Evolutionary conservation across 2,113 vertebrate species (phyloP).

Genomic region (Polypterus senegalus): DNA sequence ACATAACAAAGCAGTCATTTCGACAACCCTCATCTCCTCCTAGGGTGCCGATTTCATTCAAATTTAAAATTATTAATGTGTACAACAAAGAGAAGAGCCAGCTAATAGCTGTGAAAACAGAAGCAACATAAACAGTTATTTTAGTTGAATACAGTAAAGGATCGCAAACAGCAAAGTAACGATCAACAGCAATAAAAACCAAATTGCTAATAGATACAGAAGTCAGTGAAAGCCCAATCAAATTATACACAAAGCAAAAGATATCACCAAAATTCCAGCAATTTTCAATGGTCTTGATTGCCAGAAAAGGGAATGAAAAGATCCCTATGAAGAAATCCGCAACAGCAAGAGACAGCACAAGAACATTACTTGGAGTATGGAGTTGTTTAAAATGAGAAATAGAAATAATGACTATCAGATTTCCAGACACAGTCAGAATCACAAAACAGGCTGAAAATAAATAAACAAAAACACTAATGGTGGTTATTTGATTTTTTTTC

Average conservation of each 20-base stretch:
- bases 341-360: conserved; percentile 8
- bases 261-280: conserved; percentile 8
- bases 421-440: conserved; percentile 21
- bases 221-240: conserved; percentile 5
- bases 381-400: conserved; percentile 11
- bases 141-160: conserved; percentile 4
- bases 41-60: conserved; percentile 3
- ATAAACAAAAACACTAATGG: conserved; percentile 20
- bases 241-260: conserved; percentile 7
- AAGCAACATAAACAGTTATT: background rate
- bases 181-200: conserved; percentile 9
- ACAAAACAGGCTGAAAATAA: conserved; percentile 24
- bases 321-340: conserved; percentile 6
- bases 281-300: conserved; percentile 2
- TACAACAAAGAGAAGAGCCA: conserved; percentile 5
- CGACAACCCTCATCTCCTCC: conserved; percentile 4
- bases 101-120: conserved; percentile 1
- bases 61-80: background rate
- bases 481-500: background rate
- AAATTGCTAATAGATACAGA: conserved; percentile 5
- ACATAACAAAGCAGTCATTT: background rate
- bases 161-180: conserved; percentile 7
- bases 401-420: conserved; percentile 7
- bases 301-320: conserved; percentile 51
- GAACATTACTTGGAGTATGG: conserved; percentile 10